Evolutionary conservation across 2,797 vertebrate species (phyloP).

Genomic region (Halcyon leucocephala): DNA sequence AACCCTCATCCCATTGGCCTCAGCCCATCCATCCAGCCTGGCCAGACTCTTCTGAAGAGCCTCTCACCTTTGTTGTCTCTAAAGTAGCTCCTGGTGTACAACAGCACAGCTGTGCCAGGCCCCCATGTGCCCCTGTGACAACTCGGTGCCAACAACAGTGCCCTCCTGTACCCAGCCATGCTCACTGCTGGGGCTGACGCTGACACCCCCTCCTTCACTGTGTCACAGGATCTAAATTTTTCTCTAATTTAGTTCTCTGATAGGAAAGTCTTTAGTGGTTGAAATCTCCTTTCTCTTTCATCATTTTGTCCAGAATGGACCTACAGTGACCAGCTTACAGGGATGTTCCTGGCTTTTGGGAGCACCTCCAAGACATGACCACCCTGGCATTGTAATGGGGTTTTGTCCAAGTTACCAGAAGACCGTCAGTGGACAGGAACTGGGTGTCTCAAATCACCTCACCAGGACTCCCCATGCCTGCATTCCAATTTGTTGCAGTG

Average conservation of each 20-base stretch:
- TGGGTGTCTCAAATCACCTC: neutral
- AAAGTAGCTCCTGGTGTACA: neutral
- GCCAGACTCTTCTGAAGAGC: no score
- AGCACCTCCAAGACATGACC: neutral
- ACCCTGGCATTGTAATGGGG: fast-evolving
- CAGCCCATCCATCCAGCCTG: no score
- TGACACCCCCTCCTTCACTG: no score
- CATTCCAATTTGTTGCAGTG: fast-evolving
- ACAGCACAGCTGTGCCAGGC: neutral
- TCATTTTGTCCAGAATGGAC: neutral
- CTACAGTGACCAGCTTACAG: neutral
- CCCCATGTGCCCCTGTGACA: fast-evolving
- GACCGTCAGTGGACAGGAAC: neutral
- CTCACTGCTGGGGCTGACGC: neutral
- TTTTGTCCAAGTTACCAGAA: neutral
- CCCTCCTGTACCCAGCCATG: no score
- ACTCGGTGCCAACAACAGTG: neutral
- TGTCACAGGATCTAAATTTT: neutral
- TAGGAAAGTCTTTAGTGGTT: neutral
- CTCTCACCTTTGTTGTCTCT: neutral
- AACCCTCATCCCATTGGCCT: no score
- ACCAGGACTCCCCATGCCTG: neutral
- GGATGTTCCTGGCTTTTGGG: no score
- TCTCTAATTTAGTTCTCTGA: neutral
- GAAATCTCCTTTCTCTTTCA: neutral